Percentiles rank a stretch among this genome's conserved stretches.
These are phyloP conservation scores for Coreoperca whiteheadi DNA, from an alignment of 2,113 vertebrate genomes.

Conservation along the genomic window DNA sequence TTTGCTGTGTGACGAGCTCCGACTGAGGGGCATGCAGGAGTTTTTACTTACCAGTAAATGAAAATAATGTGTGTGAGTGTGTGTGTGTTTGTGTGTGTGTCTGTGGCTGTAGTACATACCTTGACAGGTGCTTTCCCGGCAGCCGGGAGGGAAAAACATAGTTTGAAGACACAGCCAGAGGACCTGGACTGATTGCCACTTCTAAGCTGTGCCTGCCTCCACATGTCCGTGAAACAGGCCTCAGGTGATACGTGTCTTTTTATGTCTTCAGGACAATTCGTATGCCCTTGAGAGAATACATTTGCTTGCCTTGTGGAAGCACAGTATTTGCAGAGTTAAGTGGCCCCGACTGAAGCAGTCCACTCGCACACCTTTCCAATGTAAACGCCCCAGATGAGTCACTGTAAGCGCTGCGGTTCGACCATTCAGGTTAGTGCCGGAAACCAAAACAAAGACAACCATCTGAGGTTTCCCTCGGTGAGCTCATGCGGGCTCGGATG, in stretches of 20 bases:
- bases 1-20: not conserved
- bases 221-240: conserved; percentile 39
- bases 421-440: conserved; percentile 7
- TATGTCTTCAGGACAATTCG: conserved; percentile 3
- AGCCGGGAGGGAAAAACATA: conserved; percentile 14
- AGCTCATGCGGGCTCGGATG: conserved; percentile 26
- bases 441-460: conserved; percentile 61
- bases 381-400: conserved; percentile 50
- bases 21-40: not conserved
- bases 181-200: not conserved
- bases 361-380: conserved; percentile 25
- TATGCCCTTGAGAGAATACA: not conserved
- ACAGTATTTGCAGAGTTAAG: not conserved
- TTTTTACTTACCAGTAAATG: not conserved
- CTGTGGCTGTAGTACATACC: not conserved
- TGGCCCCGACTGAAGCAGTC: not conserved
- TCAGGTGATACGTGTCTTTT: conserved; percentile 11
- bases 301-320: not conserved
- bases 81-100: not conserved
- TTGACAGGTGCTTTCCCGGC: conserved; percentile 6
- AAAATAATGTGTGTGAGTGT: not conserved
- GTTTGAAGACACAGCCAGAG: conserved; percentile 12
- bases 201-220: conserved; percentile 43
- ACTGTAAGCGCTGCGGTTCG: not conserved
- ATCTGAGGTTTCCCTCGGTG: conserved; percentile 15